Percentiles rank a stretch among this genome's conserved stretches.
Conservation (phyloP, 1,140 invertebrate species). For the Theocolax elegans region DNA sequence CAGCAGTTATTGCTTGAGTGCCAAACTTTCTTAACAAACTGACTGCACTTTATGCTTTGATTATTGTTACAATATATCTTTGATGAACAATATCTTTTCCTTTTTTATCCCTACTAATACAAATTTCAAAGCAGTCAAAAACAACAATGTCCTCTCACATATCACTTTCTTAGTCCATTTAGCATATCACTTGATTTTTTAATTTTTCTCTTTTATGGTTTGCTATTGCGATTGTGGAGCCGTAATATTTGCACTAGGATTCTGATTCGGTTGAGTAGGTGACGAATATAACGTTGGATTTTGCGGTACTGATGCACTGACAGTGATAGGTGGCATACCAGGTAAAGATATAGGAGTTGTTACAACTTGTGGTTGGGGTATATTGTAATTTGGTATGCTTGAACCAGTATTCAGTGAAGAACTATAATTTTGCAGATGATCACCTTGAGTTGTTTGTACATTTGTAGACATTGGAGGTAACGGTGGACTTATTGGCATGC, state of each 20-base stretch:
- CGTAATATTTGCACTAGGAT: constrained; percentile 32
- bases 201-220: constrained; percentile 3
- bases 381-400: constrained; percentile 41
- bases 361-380: constrained; percentile 61
- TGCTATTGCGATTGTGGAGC: constrained; percentile 51
- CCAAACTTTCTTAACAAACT: not conserved
- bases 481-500: constrained; percentile 71
- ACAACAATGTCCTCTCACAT: constrained; percentile 21
- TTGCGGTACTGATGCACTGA: constrained; percentile 76
- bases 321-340: constrained; percentile 85
- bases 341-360: constrained; percentile 81
- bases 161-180: constrained; percentile 13
- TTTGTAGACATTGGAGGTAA: constrained; percentile 51
- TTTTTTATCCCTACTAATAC: constrained; percentile 26
- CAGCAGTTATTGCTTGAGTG: constrained; percentile 14
- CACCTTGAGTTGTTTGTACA: not conserved
- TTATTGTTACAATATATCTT: constrained; percentile 29
- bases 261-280: constrained; percentile 52
- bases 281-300: constrained; percentile 55
- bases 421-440: constrained; percentile 40
- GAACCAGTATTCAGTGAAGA: constrained; percentile 38
- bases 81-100: constrained; percentile 17
- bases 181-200: not conserved
- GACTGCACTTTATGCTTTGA: constrained; percentile 18
- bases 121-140: constrained; percentile 38